These are phyloP conservation scores for Paralichthys olivaceus DNA, from an alignment of 2,113 vertebrate species.

Conservation along the genomic window DNA sequence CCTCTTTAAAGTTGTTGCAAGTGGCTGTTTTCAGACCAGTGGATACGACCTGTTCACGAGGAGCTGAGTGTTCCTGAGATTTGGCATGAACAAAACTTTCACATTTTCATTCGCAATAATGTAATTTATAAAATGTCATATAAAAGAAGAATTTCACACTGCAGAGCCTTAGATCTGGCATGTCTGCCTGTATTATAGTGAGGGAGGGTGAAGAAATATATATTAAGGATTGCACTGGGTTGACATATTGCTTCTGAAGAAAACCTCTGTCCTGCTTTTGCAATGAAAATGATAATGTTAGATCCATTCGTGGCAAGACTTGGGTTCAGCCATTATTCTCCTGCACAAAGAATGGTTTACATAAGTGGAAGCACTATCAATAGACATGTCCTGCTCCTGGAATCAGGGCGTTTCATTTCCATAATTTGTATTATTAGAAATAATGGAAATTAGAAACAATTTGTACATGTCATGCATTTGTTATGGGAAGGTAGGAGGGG, in stretches of 20 bases:
- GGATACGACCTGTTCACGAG: background rate
- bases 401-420: background rate
- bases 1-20: too few relatives aligned
- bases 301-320: slow-evolving; percentile 7
- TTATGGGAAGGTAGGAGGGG: background rate
- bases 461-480: background rate
- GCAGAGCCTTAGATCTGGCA: background rate
- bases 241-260: slow-evolving; percentile 7
- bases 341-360: background rate
- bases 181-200: background rate
- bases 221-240: background rate
- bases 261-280: background rate
- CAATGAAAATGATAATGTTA: slow-evolving; percentile 8
- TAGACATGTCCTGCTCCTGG: background rate
- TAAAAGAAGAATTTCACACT: too few relatives aligned
- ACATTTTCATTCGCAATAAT: too few relatives aligned
- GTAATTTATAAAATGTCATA: too few relatives aligned
- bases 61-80: too few relatives aligned
- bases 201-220: background rate
- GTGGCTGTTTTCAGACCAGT: too few relatives aligned
- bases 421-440: background rate
- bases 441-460: background rate
- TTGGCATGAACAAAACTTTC: too few relatives aligned
- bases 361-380: background rate
- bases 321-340: background rate